These are phyloP conservation scores for Ariopsis seemanni DNA, from an alignment of 2,113 vertebrate species.

Conservation along the genomic window DNA sequence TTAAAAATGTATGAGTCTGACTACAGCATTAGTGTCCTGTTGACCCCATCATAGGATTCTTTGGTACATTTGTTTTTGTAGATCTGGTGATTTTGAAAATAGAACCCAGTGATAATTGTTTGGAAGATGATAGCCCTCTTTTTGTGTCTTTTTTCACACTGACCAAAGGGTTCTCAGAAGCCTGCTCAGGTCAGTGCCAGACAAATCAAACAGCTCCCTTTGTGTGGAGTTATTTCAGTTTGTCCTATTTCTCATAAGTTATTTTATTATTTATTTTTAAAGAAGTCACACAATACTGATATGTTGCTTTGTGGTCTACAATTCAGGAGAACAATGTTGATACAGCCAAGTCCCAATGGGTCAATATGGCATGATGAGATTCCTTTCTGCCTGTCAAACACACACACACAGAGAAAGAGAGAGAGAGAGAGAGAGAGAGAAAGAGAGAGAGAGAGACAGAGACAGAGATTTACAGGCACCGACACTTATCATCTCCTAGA, in stretches of 20 bases:
- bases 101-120: constrained; percentile 32
- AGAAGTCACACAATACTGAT: constrained; percentile 32
- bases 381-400: constrained; percentile 18
- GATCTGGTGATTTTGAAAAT: background rate
- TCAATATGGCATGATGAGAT: constrained; percentile 54
- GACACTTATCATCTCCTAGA: constrained; percentile 50
- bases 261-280: background rate
- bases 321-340: constrained; percentile 46
- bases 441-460: no score
- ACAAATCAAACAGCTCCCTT: background rate
- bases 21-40: background rate
- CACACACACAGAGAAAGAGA: constrained; percentile 28
- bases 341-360: constrained; percentile 42
- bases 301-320: constrained; percentile 35
- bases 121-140: constrained; percentile 30
- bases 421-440: background rate
- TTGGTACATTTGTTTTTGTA: background rate
- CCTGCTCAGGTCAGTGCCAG: constrained; percentile 37
- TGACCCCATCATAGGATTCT: background rate
- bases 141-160: constrained; percentile 44
- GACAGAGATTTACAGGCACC: background rate
- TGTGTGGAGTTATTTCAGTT: background rate
- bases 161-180: constrained; percentile 43
- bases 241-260: background rate
- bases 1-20: background rate